These are phyloP conservation scores for Neotragus moschatus DNA, from an alignment of 2,113 vertebrate genomes.

Conservation along the genomic window DNA sequence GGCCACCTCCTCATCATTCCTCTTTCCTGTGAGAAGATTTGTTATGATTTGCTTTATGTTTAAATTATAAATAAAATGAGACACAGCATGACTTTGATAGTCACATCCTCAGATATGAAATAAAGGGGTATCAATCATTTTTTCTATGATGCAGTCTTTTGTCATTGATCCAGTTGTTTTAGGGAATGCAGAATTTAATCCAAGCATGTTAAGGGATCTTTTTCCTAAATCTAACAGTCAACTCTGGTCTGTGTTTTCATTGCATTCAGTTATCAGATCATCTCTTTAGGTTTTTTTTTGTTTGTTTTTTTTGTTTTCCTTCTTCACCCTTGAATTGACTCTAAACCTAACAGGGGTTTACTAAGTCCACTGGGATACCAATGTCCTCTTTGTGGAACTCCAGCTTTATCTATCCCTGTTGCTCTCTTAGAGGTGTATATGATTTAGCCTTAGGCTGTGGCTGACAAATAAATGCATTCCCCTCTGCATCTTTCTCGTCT, in stretches of 20 bases:
- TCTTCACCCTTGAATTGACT: neutral
- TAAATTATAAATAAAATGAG: neutral
- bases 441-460: neutral
- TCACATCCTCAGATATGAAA: neutral
- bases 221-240: neutral
- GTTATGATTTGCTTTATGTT: neutral
- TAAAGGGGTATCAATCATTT: neutral
- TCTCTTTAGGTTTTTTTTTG: neutral
- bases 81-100: neutral
- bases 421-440: neutral
- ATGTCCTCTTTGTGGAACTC: neutral
- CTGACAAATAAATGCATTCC: no score
- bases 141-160: neutral
- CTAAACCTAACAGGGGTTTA: neutral
- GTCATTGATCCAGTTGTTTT: neutral
- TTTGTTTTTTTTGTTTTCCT: neutral
- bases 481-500: neutral
- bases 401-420: neutral
- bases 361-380: neutral
- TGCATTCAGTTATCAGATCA: neutral
- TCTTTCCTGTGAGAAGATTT: neutral
- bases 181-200: neutral
- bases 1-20: neutral
- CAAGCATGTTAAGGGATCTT: neutral
- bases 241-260: neutral